Evolutionary conservation across 2,888 invertebrate genomes (phyloP), one percentile per base, ranked within the genome.

Genomic region (Teleogryllus oceanicus): DNA sequence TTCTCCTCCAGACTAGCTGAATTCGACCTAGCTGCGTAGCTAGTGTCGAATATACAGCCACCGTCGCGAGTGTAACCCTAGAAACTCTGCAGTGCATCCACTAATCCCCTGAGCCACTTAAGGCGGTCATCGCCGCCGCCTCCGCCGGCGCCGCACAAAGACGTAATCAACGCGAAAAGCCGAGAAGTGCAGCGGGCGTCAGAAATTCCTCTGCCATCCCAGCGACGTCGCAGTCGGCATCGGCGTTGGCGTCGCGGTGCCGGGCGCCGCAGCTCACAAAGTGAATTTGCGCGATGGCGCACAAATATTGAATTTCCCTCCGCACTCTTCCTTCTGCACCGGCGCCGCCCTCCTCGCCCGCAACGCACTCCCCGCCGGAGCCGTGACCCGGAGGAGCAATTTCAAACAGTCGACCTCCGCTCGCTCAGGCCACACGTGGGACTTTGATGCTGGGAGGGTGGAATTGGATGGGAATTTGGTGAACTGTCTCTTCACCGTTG

Each of bases 231-330:
- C 24, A 24, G 24, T 24, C 24, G 24, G 2, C 24, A 2, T 24
- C 24, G 24, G 24, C 3, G 62, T 5, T 5, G 37, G 5, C 5
- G 37, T 37, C 37, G 0, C 5, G 37, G 8, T 5, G 37, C 37
- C 37, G n/a, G 37, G 5, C 37, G 37, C 37, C 62, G n/a, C 62
- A 3, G 13, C 62, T n/a, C 62, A 18, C 62, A 62, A 62, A 62
- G 62, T 62, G 62, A 62, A 62, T 62, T 62, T 62, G 62, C 62
- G n/a, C 13, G 62, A 62, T 62, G 62, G 13, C 62, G 62, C 62
- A 62, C 62, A 62, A 62, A 62, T 62, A 62, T 62, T 62, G 62
- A 62, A 62, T 62, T 62, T 62, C 62, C 62, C 62, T 62, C 62
- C 37, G 37, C 37, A 2, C 62, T 4, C 62, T 13, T 62, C n/a